Evolutionary conservation across 2,113 vertebrate genomes (phyloP).

Genomic region (Irena cyanogastra): DNA sequence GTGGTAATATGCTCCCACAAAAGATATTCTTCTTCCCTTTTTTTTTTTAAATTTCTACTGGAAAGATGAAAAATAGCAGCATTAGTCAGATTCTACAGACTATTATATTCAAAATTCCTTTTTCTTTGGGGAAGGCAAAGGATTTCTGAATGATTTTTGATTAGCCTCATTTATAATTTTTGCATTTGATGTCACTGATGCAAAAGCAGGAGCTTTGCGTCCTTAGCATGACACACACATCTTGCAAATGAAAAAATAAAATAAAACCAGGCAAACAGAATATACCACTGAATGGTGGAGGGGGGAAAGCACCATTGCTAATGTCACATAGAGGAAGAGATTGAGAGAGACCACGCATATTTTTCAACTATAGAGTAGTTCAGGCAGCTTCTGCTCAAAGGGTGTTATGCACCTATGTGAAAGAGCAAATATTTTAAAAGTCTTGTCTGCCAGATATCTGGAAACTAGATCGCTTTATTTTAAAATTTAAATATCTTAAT

Average conservation of each 20-base stretch:
- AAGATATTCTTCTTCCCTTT: neutral
- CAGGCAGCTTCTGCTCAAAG: neutral
- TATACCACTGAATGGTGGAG: neutral
- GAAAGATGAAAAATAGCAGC: neutral
- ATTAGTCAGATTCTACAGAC: constrained; percentile 2
- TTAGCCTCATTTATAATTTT: constrained; percentile 11
- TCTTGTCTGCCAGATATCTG: neutral
- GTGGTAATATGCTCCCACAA: neutral
- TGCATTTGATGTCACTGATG: neutral
- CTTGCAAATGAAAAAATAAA: neutral
- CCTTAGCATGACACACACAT: neutral
- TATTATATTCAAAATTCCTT: neutral
- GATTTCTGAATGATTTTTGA: constrained; percentile 12
- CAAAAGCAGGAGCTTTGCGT: neutral
- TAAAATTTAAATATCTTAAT: neutral
- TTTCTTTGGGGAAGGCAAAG: neutral
- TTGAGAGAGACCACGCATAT: neutral
- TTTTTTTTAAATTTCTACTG: constrained; percentile 3
- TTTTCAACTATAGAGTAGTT: neutral
- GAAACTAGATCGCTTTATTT: neutral
- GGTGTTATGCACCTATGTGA: neutral
- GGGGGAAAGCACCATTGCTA: neutral
- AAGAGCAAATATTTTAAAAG: neutral
- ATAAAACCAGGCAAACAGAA: neutral
- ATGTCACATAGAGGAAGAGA: neutral